Base-by-base conservation (phyloP, 2,888 invertebrate genomes). In the Epinotia demarniana region DNA sequence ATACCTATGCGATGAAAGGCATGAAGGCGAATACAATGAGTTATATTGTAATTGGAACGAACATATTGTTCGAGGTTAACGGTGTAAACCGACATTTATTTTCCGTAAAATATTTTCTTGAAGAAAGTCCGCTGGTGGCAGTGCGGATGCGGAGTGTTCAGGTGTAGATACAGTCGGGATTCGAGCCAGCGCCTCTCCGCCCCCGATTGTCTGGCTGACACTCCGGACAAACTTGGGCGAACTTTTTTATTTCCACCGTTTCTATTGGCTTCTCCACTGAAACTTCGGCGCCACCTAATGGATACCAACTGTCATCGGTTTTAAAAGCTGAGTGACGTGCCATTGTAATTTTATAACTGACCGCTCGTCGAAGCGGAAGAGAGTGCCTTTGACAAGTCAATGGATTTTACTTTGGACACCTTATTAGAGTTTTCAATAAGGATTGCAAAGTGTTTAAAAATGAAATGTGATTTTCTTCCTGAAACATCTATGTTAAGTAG, bases 231-330 rank as follows among this genome's bases (percentile, higher is more conserved):
- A 90, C 86, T 91, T 85, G 78, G 77, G 81, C 73, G 76, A 73
- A 87, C 86, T 85, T 87, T 90, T 89, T 89, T 88, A 86, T 88
- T 88, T 86, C 85, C 84, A 77, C 78, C 81, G 79, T 82, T 81
- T 83, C 86, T 85, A 88, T 89, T 88, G 88, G 86, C 86, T 88
- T 85, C 83, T 80, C 83, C 82, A 80, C 80, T 77, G 78, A 82
- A 89, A 88, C 84, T 89, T 88, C 78, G 76, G 75, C 81, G 81
- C 82, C 71, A 75, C 72, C 75, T 75, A 75, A 75, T 75, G 75
- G 75, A 75, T 72, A 72, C 87, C 83, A 86, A 86, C 85, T 85
- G 87, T 89, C 87, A 89, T 87, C 87, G 86, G 83, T 81, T 81
- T 82, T 72, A 57, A 75, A 82, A 84, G 81, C 81, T 81, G 82